Conservation (phyloP, 1,140 invertebrate species). For the Drosophila ogumai region DNA sequence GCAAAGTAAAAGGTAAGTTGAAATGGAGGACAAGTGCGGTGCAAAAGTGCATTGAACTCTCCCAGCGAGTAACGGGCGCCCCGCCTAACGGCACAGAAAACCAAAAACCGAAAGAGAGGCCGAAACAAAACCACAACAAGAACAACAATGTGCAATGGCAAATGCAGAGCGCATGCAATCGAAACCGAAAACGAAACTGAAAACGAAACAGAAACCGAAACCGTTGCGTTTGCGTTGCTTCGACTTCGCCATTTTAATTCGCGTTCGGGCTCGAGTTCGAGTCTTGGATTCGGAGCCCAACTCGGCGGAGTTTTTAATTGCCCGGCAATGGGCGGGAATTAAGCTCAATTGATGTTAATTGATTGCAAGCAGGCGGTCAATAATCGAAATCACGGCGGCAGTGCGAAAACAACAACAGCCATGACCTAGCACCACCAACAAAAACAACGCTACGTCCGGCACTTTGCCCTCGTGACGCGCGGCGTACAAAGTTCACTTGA, state of each 20-base stretch:
- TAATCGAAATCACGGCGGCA: conserved; percentile 36
- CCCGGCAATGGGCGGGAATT: conserved; percentile 47
- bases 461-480: conserved; percentile 50
- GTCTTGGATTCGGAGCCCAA: conserved; percentile 25
- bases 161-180: conserved; percentile 34
- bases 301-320: conserved; percentile 34
- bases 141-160: conserved; percentile 19
- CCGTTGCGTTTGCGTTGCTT: conserved; percentile 41
- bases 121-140: conserved; percentile 25
- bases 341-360: conserved; percentile 66
- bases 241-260: conserved; percentile 49
- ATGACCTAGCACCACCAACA: conserved; percentile 50
- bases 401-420: conserved; percentile 33
- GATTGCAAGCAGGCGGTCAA: conserved; percentile 30
- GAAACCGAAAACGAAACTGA: conserved; percentile 24
- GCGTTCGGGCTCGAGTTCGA: conserved; percentile 14
- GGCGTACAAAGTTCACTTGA: conserved; percentile 46
- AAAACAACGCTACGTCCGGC: conserved; percentile 25
- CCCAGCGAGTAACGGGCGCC: conserved; percentile 49
- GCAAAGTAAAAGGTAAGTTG: conserved; percentile 86
- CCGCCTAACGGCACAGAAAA: conserved; percentile 34
- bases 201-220: conserved; percentile 39
- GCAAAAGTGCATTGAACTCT: conserved; percentile 63
- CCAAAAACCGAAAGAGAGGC: conserved; percentile 23
- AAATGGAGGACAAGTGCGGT: conserved; percentile 15